A percentile compares a stretch with the other conserved stretches of the same genome.
These are phyloP conservation scores for Baronia brevicornis DNA, from an alignment of 2,888 invertebrate species.

Conservation along the genomic window DNA sequence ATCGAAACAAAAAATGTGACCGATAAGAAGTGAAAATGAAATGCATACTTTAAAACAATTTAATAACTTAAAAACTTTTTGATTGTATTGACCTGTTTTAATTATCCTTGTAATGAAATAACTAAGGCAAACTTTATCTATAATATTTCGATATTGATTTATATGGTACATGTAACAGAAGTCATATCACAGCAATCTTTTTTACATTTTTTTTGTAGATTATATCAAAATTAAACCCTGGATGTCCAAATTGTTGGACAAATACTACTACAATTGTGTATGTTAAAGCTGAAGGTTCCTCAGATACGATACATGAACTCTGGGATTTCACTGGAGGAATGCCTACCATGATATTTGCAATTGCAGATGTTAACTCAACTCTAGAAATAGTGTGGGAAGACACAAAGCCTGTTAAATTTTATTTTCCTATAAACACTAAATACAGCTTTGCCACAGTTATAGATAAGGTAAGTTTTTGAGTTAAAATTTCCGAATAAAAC, in stretches of 20 bases:
- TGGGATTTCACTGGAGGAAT: slow-evolving; percentile 78
- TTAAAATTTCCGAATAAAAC: no score
- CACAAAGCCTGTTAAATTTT: slow-evolving; percentile 41
- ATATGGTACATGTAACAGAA: background rate
- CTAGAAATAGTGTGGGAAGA: slow-evolving; percentile 69
- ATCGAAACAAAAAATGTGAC: no score
- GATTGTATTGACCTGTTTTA: no score
- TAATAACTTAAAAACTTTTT: no score
- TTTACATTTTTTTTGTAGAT: slow-evolving; percentile 37
- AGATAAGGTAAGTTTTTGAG: slow-evolving; percentile 68
- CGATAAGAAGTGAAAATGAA: no score
- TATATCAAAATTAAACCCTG: slow-evolving; percentile 46
- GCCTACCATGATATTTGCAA: slow-evolving; percentile 74
- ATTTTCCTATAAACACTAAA: slow-evolving; percentile 53
- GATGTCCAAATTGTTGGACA: slow-evolving; percentile 38
- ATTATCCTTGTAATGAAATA: no score
- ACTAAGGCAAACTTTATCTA: no score
- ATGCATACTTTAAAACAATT: no score
- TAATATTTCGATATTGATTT: no score
- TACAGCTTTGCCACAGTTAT: slow-evolving; percentile 78
- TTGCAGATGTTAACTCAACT: slow-evolving; percentile 59
- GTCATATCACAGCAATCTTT: no score
- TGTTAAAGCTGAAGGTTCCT: slow-evolving; percentile 69
- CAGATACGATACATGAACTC: slow-evolving; percentile 79
- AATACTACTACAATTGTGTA: slow-evolving; percentile 61